Evolutionary conservation across 1,140 invertebrate genomes (phyloP).

Genomic region (Aphelinus certus): DNA sequence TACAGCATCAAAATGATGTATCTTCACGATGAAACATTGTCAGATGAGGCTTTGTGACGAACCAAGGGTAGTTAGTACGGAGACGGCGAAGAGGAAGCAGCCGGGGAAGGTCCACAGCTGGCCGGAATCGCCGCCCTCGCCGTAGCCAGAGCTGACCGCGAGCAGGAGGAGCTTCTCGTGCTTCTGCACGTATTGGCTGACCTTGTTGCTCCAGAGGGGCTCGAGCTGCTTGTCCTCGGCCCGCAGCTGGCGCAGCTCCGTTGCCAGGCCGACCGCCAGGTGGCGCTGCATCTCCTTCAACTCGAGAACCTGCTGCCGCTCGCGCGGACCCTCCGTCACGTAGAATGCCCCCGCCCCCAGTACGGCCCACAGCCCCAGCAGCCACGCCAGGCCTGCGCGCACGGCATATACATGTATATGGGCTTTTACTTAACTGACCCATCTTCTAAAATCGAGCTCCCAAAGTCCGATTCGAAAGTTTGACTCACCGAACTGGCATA

Average conservation of each 20-base stretch:
- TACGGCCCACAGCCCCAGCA: conserved; percentile 68
- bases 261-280: conserved; percentile 65
- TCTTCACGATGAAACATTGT: not conserved
- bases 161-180: conserved; percentile 67
- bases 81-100: conserved; percentile 70
- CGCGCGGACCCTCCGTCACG: conserved; percentile 69
- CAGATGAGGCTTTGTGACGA: conserved; percentile 26
- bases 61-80: conserved; percentile 72
- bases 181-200: conserved; percentile 65
- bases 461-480: not conserved
- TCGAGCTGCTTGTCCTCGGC: conserved; percentile 58
- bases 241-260: conserved; percentile 65
- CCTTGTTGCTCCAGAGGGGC: conserved; percentile 65
- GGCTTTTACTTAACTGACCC: not conserved
- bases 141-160: conserved; percentile 68
- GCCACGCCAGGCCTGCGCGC: conserved; percentile 62
- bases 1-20: not conserved
- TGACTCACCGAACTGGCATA: conserved; percentile 60
- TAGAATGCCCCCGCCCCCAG: conserved; percentile 69
- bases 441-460: conserved; percentile 6
- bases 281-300: conserved; percentile 65
- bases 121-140: conserved; percentile 64
- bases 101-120: conserved; percentile 72
- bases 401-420: not conserved
- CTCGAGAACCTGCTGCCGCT: conserved; percentile 64